Base-by-base conservation (phyloP, 2,113 vertebrate genomes). In the Synodontis membranacea region DNA sequence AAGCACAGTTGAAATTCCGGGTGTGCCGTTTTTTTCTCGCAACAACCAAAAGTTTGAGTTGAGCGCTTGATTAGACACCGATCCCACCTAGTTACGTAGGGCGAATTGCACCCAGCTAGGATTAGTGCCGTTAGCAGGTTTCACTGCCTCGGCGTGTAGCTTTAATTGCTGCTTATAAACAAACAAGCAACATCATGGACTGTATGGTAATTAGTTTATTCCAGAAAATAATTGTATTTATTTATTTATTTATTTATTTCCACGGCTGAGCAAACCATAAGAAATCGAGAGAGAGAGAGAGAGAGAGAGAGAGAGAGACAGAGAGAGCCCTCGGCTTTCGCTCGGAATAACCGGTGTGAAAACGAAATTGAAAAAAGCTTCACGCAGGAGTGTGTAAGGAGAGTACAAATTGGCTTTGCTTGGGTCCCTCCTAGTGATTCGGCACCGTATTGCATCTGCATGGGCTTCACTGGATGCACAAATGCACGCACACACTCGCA, bases 391-490 rank as follows among this genome's bases (percentile, higher is more conserved):
- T 42, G 86, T 74, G 80, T 85, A 85, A 82, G 60, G n/a, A 56
- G 60, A 48, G 86, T 64, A 82, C 87, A 85, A 74, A 88, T 88
- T 84, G 84, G 79, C 83, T 86, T 88, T 76, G 70, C 72, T 86
- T 86, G n/a, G 82, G 58, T 82, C 31, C 68, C 76, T 82, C 75
- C 50, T 52, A 70, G 86, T 79, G 68, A 52, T 44, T 50, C 52
- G 58, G 78, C 84, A 54, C n/a, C 60, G 28, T 83, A 60, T 88
- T 72, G 83, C 76, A 48, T 50, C 75, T 88, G 82, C 83, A 72
- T 80, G 37, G 42, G 79, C 60, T 60, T 82, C 39, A 54, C 34
- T 60, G 42, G 58, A 78, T 44, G 25, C 19, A 25, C 31, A 72
- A 23, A 64, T 31, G 72, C 86, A 72, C 54, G 42, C 68, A 58